phyloP scores from a whole-genome alignment of 2,113 vertebrate species.

The Myrmecophaga tridactyla region DNA sequence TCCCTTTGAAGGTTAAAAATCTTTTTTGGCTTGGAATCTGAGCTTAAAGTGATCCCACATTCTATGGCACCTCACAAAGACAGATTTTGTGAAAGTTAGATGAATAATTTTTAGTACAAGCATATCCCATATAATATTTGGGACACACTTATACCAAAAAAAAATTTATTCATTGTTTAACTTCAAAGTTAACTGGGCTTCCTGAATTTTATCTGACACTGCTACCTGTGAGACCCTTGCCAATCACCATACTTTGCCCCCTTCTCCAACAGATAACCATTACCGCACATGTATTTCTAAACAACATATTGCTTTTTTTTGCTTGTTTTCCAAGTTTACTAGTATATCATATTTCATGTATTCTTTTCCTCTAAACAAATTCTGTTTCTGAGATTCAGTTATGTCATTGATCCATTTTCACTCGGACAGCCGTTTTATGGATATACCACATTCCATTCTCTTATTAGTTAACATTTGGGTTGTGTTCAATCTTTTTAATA shows the following conservation, averaged over 20 bases:
- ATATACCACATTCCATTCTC: not conserved
- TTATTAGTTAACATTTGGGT: not conserved
- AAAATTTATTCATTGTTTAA: not conserved
- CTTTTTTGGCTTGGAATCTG: not conserved
- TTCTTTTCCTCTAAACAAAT: not conserved
- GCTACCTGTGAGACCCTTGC: not conserved
- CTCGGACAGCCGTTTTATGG: not conserved
- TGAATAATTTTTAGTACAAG: not conserved
- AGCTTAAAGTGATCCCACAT: not conserved
- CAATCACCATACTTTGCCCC: not conserved
- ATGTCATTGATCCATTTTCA: not conserved
- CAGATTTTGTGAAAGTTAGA: not conserved
- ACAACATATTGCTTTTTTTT: not conserved
- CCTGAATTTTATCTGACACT: not conserved
- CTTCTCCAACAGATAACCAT: not conserved
- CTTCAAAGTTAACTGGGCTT: not conserved
- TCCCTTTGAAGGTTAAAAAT: not conserved
- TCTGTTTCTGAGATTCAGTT: not conserved
- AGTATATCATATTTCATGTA: not conserved
- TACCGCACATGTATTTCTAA: not conserved
- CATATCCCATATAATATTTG: not conserved
- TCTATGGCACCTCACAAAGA: not conserved
- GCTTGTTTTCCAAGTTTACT: slow-evolving; percentile 2
- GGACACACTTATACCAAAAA: not conserved
- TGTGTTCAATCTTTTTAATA: not conserved